Conservation (phyloP, 2,113 vertebrate genomes). For the Puffinus mauretanicus region DNA sequence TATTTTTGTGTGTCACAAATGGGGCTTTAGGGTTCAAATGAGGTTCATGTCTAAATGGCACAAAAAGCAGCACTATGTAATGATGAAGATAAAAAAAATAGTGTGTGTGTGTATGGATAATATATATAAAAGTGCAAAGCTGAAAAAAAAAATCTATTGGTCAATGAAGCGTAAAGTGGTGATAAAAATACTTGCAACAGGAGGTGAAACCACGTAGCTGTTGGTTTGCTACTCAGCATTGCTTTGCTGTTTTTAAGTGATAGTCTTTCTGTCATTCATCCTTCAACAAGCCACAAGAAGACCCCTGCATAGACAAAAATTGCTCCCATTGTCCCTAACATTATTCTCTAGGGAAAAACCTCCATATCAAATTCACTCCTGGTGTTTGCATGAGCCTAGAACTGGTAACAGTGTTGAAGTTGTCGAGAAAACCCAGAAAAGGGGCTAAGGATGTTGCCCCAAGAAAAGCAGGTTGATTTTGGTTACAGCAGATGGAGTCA, state of each 20-base stretch:
- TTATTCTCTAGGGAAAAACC: not conserved
- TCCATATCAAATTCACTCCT: not conserved
- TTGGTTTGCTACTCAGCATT: not conserved
- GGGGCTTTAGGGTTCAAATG: slow-evolving; percentile 72
- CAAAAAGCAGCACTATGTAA: slow-evolving; percentile 62
- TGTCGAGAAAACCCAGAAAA: not conserved
- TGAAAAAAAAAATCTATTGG: slow-evolving; percentile 65
- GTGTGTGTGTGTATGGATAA: not conserved
- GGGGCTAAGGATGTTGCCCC: not conserved
- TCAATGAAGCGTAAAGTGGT: slow-evolving; percentile 68
- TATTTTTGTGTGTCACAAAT: slow-evolving; percentile 72
- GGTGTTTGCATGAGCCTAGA: not conserved
- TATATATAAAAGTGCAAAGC: slow-evolving; percentile 67
- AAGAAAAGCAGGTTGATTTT: not conserved
- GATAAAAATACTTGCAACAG: slow-evolving; percentile 68
- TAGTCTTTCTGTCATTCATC: not conserved
- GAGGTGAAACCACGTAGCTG: slow-evolving; percentile 45
- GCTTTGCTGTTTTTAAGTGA: not conserved
- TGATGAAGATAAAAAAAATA: slow-evolving; percentile 72
- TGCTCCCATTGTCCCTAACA: not conserved
- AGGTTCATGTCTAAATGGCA: slow-evolving; percentile 72
- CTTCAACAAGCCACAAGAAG: not conserved
- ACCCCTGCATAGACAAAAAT: not conserved
- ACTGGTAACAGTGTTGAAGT: not conserved
- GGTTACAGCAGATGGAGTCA: not conserved